These are phyloP conservation scores for Prosapia bicincta DNA, from an alignment of 2,888 invertebrate species.

Conservation along the genomic window DNA sequence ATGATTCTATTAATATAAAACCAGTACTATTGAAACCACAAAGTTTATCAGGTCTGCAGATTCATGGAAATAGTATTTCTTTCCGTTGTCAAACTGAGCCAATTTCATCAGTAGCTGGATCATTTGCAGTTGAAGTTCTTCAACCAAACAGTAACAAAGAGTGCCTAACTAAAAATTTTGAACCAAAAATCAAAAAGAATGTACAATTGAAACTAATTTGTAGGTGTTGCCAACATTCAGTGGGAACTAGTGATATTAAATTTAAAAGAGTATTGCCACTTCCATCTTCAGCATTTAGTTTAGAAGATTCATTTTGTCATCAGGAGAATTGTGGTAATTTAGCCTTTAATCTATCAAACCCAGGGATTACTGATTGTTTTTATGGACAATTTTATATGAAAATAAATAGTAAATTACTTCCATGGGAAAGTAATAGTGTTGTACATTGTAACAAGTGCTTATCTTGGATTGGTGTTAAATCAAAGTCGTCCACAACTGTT, in stretches of 20 bases:
- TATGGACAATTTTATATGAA: constrained; percentile 56
- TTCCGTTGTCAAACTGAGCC: constrained; percentile 44
- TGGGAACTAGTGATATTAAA: constrained; percentile 43
- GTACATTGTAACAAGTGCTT: constrained; percentile 57
- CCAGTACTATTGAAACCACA: not conserved
- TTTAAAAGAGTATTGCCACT: constrained; percentile 60
- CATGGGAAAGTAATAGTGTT: constrained; percentile 43
- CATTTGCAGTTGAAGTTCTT: constrained; percentile 44
- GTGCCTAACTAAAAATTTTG: not conserved
- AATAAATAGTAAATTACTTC: constrained; percentile 48
- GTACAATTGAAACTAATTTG: constrained; percentile 37
- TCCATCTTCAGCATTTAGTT: constrained; percentile 57
- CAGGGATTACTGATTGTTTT: constrained; percentile 50
- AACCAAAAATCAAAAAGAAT: constrained; percentile 30
- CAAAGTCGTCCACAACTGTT: constrained; percentile 48
- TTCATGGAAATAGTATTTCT: constrained; percentile 41
- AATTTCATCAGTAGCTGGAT: constrained; percentile 39
- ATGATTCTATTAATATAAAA: not conserved
- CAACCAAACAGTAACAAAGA: constrained; percentile 31
- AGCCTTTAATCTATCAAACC: constrained; percentile 10
- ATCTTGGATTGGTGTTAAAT: constrained; percentile 55
- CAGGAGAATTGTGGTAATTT: constrained; percentile 46
- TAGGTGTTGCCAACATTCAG: constrained; percentile 46
- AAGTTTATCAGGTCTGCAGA: constrained; percentile 41
- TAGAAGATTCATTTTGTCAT: constrained; percentile 66